Evolutionary conservation across 2,797 vertebrate genomes (phyloP).

Genomic region (Platyrinchus mystaceus): DNA sequence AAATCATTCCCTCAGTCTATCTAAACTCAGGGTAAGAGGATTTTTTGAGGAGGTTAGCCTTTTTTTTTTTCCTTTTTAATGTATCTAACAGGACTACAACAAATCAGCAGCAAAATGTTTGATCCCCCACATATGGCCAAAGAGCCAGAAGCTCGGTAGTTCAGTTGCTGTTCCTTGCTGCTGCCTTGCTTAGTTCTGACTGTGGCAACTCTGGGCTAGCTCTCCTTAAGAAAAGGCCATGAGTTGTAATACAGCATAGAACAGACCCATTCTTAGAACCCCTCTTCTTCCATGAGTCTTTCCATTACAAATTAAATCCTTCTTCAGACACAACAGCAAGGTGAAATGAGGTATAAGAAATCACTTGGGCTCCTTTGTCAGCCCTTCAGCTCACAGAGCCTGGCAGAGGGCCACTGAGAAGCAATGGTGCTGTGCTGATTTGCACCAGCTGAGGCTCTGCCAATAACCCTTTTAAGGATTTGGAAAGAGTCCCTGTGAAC

Average conservation of each 20-base stretch:
- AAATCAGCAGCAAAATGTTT: neutral
- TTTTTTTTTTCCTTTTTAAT: neutral
- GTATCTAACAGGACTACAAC: neutral
- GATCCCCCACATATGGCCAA: neutral
- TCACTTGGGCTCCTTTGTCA: neutral
- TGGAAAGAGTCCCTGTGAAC: conserved; percentile 40
- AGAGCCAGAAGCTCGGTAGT: neutral
- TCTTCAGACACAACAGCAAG: neutral
- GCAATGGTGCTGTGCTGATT: neutral
- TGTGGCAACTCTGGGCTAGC: neutral
- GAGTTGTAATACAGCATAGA: neutral
- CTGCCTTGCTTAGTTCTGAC: neutral
- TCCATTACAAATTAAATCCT: neutral
- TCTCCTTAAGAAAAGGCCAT: neutral
- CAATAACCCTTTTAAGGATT: conserved; percentile 51
- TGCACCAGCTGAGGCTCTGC: conserved; percentile 7
- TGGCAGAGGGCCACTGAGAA: neutral
- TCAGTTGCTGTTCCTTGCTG: neutral
- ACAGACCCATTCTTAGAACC: neutral
- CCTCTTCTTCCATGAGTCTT: neutral
- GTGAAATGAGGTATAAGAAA: neutral
- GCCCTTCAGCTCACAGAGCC: neutral
- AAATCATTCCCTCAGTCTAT: neutral
- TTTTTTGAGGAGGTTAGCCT: no score
- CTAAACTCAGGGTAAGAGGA: neutral